These are phyloP conservation scores for Chrysaora quinquecirrha DNA, from an alignment of 30 jellyfish, hydroid and myxozoan species.

Conservation along the genomic window DNA sequence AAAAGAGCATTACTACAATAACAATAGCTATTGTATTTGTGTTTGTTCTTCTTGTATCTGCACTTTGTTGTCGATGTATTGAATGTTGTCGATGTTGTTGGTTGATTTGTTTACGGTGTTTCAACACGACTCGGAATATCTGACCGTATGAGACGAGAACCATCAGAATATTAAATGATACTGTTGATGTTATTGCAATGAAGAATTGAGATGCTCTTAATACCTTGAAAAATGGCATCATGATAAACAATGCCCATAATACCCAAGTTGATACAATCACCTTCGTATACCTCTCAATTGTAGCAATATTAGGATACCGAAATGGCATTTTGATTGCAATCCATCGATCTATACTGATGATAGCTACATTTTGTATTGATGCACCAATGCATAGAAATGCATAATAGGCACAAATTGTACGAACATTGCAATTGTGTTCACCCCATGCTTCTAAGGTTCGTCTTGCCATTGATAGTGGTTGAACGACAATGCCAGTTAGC, in stretches of 20 bases:
- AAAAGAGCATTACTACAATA: conserved; percentile 47
- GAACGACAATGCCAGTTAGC: conserved; percentile 56
- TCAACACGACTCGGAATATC: conserved; percentile 50
- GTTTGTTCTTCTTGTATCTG: conserved; percentile 50
- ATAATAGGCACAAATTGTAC: conserved; percentile 69
- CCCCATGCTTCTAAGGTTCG: conserved; percentile 64
- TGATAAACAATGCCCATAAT: conserved; percentile 24
- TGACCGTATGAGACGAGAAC: conserved; percentile 60
- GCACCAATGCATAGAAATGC: conserved; percentile 61
- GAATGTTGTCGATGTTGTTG: conserved; percentile 37
- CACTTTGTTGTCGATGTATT: conserved; percentile 15
- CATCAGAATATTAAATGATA: conserved; percentile 28
- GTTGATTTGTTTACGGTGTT: conserved; percentile 59
- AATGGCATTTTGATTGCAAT: conserved; percentile 62
- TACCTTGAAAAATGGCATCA: conserved; percentile 44
- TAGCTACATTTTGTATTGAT: conserved; percentile 61
- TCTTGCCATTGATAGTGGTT: conserved; percentile 58
- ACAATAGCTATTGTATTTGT: conserved; percentile 70
- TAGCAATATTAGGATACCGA: conserved; percentile 49
- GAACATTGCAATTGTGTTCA: conserved; percentile 51
- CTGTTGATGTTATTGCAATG: conserved; percentile 36
- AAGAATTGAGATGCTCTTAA: conserved; percentile 55
- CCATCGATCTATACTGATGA: conserved; percentile 67
- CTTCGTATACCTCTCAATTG: conserved; percentile 23
- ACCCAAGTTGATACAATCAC: conserved; percentile 38